Conservation (phyloP, 2,797 vertebrate species). For the Tarsius wallacei region DNA sequence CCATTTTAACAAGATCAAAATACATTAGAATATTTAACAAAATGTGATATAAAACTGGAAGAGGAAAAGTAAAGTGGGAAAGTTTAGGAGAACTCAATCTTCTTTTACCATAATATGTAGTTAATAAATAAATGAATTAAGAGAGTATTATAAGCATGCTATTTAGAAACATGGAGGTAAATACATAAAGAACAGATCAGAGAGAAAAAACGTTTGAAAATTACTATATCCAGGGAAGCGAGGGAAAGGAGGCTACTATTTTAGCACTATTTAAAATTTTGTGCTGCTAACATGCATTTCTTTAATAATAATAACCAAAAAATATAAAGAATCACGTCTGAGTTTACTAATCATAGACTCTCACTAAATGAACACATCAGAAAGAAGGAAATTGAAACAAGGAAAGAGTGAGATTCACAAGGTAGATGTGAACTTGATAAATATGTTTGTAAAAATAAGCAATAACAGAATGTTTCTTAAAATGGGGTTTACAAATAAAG, state of each 20-base stretch:
- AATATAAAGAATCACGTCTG: background rate
- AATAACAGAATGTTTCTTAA: background rate
- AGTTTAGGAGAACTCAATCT: background rate
- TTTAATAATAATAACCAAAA: slow-evolving; percentile 1
- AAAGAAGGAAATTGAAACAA: background rate
- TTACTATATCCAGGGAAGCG: background rate
- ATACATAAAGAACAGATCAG: background rate
- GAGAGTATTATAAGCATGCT: background rate
- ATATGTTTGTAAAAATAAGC: background rate
- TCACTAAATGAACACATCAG: background rate
- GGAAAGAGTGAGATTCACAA: background rate
- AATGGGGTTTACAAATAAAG: background rate
- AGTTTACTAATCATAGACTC: background rate
- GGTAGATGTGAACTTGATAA: background rate
- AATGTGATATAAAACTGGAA: background rate
- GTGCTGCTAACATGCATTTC: background rate
- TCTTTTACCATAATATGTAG: background rate
- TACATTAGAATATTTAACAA: background rate
- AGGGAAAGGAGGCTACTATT: background rate
- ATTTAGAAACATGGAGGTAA: background rate
- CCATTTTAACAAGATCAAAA: background rate
- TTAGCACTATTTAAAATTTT: background rate
- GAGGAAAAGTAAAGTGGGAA: background rate
- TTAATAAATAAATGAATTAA: slow-evolving; percentile 25
- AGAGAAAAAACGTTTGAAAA: background rate